These are phyloP conservation scores for Reinhardtius hippoglossoides DNA, from an alignment of 2,113 vertebrate genomes.

Conservation along the genomic window DNA sequence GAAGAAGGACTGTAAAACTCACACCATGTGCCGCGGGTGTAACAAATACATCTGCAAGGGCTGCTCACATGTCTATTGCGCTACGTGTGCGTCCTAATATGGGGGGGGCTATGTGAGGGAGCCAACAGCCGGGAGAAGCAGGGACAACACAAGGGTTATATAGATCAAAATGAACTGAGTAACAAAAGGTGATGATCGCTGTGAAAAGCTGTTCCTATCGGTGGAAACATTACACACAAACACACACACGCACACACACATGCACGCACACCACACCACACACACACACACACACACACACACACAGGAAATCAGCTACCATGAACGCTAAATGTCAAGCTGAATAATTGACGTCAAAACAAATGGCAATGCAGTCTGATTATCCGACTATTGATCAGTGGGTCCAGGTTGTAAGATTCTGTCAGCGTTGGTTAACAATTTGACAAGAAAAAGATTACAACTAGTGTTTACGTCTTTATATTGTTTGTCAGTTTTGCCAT, in stretches of 20 bases:
- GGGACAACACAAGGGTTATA: too few relatives aligned
- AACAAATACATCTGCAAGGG: too few relatives aligned
- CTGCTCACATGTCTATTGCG: too few relatives aligned
- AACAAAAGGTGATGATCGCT: too few relatives aligned
- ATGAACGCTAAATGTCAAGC: slow-evolving; percentile 13
- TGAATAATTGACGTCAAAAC: neutral
- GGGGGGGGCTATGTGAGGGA: too few relatives aligned
- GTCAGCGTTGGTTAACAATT: neutral
- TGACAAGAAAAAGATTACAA: neutral
- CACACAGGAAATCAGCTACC: neutral
- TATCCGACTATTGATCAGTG: slow-evolving; percentile 7
- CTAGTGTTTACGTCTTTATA: neutral
- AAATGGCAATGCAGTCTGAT: neutral
- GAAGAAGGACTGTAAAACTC: too few relatives aligned
- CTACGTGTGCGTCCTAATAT: too few relatives aligned
- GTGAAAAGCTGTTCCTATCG: too few relatives aligned
- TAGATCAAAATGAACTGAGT: too few relatives aligned
- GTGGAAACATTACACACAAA: neutral
- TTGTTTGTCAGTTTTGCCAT: neutral
- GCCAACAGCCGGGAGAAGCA: too few relatives aligned
- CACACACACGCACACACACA: neutral
- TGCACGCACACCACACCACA: neutral
- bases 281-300: neutral
- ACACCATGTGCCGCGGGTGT: too few relatives aligned
- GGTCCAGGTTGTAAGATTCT: neutral